phyloP scores from a whole-genome alignment of 2,113 vertebrate species.

The Cavia aperea region DNA sequence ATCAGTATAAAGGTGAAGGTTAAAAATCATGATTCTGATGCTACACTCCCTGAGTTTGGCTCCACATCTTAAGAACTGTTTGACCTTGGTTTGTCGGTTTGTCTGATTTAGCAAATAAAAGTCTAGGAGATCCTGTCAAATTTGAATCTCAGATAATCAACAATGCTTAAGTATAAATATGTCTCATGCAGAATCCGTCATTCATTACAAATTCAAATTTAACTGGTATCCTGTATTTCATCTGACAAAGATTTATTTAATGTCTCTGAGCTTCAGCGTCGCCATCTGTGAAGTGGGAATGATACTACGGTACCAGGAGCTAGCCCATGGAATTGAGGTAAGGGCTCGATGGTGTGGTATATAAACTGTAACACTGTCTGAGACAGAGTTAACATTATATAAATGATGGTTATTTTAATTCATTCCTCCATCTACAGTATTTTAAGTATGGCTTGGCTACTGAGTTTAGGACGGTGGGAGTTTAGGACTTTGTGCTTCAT shows the following conservation, averaged over 20 bases:
- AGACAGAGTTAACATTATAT: neutral
- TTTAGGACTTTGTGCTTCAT: neutral
- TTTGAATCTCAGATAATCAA: conserved; percentile 34
- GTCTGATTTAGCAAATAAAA: conserved; percentile 43
- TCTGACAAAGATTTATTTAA: conserved; percentile 9
- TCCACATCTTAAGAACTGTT: neutral
- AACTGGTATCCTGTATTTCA: neutral
- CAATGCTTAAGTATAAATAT: conserved; percentile 16
- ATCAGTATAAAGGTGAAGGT: neutral
- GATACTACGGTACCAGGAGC: neutral
- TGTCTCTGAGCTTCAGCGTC: conserved; percentile 7
- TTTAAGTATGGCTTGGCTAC: conserved; percentile 24
- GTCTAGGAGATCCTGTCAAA: neutral
- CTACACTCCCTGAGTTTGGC: neutral
- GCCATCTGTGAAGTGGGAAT: conserved; percentile 26
- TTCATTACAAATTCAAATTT: conserved; percentile 42
- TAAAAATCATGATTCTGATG: conserved; percentile 23
- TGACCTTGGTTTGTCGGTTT: neutral
- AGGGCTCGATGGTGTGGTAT: neutral
- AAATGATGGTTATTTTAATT: neutral
- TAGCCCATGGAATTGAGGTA: neutral
- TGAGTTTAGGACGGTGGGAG: conserved; percentile 1
- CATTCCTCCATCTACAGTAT: conserved; percentile 20
- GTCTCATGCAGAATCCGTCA: neutral
- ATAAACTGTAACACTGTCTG: neutral